phyloP scores from a whole-genome alignment of 2,888 invertebrate species.

The Linhomoeus sp. region DNA sequence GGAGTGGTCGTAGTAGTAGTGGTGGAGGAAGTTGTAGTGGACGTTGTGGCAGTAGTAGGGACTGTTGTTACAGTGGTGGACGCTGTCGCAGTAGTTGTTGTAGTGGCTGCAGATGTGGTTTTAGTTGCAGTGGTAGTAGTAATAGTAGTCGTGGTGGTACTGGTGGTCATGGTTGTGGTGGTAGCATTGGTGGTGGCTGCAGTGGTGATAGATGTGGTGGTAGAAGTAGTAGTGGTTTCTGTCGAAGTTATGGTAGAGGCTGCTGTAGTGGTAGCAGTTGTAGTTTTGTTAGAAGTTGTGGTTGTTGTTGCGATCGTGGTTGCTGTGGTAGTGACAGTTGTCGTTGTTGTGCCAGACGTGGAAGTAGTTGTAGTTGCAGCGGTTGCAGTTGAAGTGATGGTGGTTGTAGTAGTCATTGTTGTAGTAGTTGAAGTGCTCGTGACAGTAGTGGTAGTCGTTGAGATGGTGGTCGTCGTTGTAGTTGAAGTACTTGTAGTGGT shows the following conservation, averaged over 20 bases:
- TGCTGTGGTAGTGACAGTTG: background rate
- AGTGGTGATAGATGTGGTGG: background rate
- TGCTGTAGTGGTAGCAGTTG: background rate
- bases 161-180: background rate
- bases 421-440: background rate
- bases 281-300: background rate
- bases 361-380: slow-evolving; percentile 1
- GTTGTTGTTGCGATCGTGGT: background rate
- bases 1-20: too few species aligned
- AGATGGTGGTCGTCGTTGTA: background rate
- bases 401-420: background rate
- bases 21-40: too few species aligned
- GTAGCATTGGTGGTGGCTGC: background rate
- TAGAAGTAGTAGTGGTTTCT: background rate
- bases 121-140: background rate
- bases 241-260: background rate
- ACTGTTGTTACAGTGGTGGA: background rate
- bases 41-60: too few species aligned
- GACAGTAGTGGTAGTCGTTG: background rate
- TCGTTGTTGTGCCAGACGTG: background rate
- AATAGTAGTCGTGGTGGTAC: background rate
- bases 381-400: background rate
- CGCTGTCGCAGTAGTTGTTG: background rate
- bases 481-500: background rate
- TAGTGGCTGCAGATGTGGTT: background rate